Evolutionary conservation across 2,797 vertebrate genomes (phyloP), one percentile per base, ranked within the genome.

Genomic region (Hephaestus fuliginosus): DNA sequence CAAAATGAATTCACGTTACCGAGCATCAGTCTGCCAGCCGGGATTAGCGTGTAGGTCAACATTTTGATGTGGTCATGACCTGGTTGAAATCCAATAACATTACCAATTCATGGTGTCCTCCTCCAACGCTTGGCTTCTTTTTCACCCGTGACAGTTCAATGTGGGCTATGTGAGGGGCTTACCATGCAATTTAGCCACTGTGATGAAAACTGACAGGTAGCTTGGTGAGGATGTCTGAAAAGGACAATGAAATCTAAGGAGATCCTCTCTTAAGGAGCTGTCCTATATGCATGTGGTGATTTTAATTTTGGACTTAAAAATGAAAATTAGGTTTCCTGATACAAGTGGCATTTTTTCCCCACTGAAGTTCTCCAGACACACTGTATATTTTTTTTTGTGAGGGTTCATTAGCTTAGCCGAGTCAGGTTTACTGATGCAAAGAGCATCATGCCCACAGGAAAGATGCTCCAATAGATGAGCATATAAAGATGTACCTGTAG

Each of bases 71-170:
- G 91, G 85, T 91, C 90, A 85, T 86, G 93, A 94, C 92, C 91
- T 90, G 89, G 89, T 89, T 91, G 80, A 92, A 91, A 95, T 93
- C 91, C 92, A 92, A 93, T 93, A 92, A 88, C 87, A 93, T 93
- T 93, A 92, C 76, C 87, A 80, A 93, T 94, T 92, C 88, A 93
- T 92, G 85, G 88, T 84, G 81, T 91, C 90, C 83, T 85, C 73
- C 70, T 86, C 73, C 74, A 73, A 73, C 17, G 46, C 86, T 89
- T 86, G 81, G 80, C 86, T 90, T 92, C 86, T 89, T 89, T 88
- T 84, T 88, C 79, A 85, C 55, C 88, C 52, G 80, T 91, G 90
- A 92, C 87, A 89, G 89, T 91, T 90, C 86, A 88, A 87, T 88
- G 86, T 69, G 71, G 77, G 75, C 57, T 64, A 60, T 90, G 88